Base-by-base conservation (phyloP, 1,140 invertebrate genomes). In the Tenebrio molitor region DNA sequence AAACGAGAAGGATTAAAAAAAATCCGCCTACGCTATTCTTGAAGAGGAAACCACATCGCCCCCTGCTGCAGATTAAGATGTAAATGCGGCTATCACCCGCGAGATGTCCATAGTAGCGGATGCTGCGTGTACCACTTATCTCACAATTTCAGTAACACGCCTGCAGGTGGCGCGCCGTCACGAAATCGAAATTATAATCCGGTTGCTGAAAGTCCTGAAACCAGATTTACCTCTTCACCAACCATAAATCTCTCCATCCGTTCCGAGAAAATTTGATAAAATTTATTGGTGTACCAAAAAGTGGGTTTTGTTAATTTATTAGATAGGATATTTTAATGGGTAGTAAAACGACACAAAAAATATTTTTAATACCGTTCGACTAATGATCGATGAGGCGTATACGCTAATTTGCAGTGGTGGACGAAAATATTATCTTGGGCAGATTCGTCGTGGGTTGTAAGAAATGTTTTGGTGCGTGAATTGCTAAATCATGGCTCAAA, bases 51-150 rank as follows among this genome's bases (percentile, higher is more conserved):
- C n/a, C n/a, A n/a, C n/a, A n/a, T n/a, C n/a, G n/a, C n/a, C n/a
- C n/a, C n/a, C n/a, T n/a, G 6, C 29, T 58, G 16, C 50, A 58
- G 50, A 58, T 58, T 2, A 25, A 29, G 50, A 10, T 58, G 23
- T 42, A 42, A 42, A 41, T 34, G 19, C 17, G 25, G 25, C 64
- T 66, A 66, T 66, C 64, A 29, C 1, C 23, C 64, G 23, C 64
- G 8, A 66, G 64, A 66, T 41, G 64, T 66, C 64, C 14, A 42
- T 44, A 66, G 64, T 42, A 44, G 36, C 64, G 23, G 64, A 66
- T 66, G 64, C 64, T 66, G 64, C 42, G 19, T 44, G 64, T 66
- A 66, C 17, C 64, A 66, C 25, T 50, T 36, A 66, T 44, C 64
- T 66, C 17, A 14, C 36, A 58, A 29, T 58, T 58, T 25, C 50